phyloP scores from a whole-genome alignment of 2,113 vertebrate species.

The Oriolus oriolus region DNA sequence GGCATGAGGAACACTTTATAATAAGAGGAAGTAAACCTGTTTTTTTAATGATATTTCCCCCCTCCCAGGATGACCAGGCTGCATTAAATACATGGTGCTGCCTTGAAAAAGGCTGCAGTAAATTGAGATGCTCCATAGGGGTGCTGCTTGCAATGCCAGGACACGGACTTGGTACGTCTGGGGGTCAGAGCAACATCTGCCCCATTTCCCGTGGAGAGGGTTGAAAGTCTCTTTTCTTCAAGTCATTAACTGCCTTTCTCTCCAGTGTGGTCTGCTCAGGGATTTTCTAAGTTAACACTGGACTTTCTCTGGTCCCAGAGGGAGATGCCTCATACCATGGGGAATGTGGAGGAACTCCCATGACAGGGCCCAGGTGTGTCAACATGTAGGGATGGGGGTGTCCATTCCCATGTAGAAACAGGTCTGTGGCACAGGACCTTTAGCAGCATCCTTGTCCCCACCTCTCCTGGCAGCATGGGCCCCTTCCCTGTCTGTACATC shows the following conservation, averaged over 20 bases:
- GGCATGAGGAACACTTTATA: neutral
- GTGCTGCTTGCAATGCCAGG: neutral
- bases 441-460: neutral
- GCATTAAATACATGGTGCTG: neutral
- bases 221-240: neutral
- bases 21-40: neutral
- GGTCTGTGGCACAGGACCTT: neutral
- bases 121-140: neutral
- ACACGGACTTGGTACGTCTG: rapidly evolving
- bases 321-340: neutral
- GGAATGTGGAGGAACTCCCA: neutral
- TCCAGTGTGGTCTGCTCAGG: neutral
- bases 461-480: neutral
- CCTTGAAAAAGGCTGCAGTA: neutral
- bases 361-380: neutral
- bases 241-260: neutral
- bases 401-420: rapidly evolving
- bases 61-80: neutral
- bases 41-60: neutral
- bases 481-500: rapidly evolving
- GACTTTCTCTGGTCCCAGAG: neutral
- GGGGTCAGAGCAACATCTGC: neutral
- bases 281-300: neutral
- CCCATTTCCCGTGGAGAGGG: neutral
- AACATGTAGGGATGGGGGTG: neutral